Percentiles rank a stretch among this genome's conserved stretches.
phyloP scores from a whole-genome alignment of 1,140 invertebrate species.

The Thaumatotibia leucotreta region DNA sequence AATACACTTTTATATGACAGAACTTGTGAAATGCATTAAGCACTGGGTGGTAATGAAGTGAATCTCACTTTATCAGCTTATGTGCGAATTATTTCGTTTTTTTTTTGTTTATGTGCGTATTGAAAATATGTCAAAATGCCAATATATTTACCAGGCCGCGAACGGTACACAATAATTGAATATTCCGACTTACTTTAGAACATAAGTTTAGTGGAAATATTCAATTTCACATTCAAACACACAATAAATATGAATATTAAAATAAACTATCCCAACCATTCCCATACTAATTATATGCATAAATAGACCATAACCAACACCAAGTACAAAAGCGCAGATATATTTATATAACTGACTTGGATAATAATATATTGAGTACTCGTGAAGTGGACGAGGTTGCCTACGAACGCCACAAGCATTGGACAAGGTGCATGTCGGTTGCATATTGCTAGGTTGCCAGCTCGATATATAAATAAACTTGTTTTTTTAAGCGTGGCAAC shows the following conservation, averaged over 20 bases:
- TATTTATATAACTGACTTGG: conserved; percentile 35
- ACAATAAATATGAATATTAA: conserved; percentile 9
- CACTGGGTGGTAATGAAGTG: too few species aligned
- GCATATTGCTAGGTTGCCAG: conserved; percentile 58
- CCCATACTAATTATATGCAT: conserved; percentile 10
- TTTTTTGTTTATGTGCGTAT: not conserved
- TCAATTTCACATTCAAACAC: not conserved
- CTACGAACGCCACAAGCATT: conserved; percentile 70
- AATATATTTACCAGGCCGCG: conserved; percentile 24
- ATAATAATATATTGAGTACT: conserved; percentile 31
- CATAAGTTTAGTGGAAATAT: conserved; percentile 2
- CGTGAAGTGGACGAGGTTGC: conserved; percentile 43
- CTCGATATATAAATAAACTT: conserved; percentile 25
- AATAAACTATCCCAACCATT: conserved; percentile 12
- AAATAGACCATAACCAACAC: conserved; percentile 9
- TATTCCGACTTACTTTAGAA: conserved; percentile 25
- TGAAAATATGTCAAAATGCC: not conserved
- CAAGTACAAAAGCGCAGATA: conserved; percentile 45
- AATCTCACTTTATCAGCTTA: too few species aligned
- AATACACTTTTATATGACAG: too few species aligned
- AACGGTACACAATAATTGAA: conserved; percentile 35
- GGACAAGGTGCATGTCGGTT: conserved; percentile 53
- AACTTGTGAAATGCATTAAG: too few species aligned
- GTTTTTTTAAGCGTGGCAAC: conserved; percentile 52
- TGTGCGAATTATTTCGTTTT: too few species aligned